Evolutionary conservation across 2,113 vertebrate species (phyloP).

Genomic region (Gymnarchus niloticus): DNA sequence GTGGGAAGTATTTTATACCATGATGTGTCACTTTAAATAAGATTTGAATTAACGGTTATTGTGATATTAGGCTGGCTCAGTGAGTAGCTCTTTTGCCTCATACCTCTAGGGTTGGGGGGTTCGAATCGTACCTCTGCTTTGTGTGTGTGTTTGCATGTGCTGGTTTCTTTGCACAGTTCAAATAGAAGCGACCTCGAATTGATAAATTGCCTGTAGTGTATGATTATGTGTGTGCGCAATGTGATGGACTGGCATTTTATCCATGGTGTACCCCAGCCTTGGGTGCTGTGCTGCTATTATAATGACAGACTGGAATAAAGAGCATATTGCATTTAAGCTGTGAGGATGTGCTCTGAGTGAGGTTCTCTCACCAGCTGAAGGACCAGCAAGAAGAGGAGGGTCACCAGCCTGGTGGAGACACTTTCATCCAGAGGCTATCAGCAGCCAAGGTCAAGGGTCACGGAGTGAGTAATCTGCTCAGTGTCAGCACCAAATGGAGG

Average conservation of each 20-base stretch:
- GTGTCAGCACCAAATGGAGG: not conserved
- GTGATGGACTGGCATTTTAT: no score
- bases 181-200: no score
- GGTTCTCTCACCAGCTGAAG: not conserved
- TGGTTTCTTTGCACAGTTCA: no score
- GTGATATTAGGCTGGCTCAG: not conserved
- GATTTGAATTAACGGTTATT: no score
- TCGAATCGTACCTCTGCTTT: no score
- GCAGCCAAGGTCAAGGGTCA: slow-evolving; percentile 43
- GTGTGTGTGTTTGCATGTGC: no score
- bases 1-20: not conserved
- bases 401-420: slow-evolving; percentile 34
- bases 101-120: no score
- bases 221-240: no score
- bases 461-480: not conserved
- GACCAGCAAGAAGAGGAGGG: slow-evolving; percentile 25
- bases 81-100: no score
- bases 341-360: not conserved
- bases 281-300: not conserved
- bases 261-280: no score
- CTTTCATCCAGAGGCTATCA: slow-evolving; percentile 39
- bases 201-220: no score
- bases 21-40: no score
- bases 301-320: not conserved
- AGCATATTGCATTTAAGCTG: not conserved